These are phyloP conservation scores for Hemiprocne comata DNA, from an alignment of 2,113 vertebrate genomes.

Conservation along the genomic window DNA sequence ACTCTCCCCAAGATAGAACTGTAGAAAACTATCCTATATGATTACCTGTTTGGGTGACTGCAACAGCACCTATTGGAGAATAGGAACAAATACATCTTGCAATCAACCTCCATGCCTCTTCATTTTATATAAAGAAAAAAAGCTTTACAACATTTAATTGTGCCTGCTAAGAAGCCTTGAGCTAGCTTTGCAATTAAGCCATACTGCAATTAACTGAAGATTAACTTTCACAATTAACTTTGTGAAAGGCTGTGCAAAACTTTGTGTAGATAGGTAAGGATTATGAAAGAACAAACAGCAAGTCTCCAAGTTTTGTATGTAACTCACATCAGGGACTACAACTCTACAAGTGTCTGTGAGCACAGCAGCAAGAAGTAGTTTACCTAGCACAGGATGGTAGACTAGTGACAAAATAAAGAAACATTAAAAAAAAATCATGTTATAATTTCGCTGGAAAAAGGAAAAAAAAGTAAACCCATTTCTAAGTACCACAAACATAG, in stretches of 20 bases:
- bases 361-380: neutral
- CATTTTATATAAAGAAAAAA: neutral
- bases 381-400: neutral
- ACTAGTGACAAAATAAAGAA: neutral
- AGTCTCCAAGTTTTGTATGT: neutral
- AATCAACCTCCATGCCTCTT: neutral
- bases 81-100: neutral
- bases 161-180: neutral
- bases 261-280: neutral
- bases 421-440: neutral
- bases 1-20: neutral
- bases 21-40: neutral
- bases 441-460: neutral
- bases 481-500: neutral
- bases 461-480: accelerated
- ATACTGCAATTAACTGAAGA: neutral
- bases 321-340: neutral
- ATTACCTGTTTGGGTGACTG: neutral
- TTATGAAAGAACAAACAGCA: neutral
- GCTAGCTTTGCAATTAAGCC: neutral
- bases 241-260: neutral
- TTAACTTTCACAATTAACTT: too few relatives aligned
- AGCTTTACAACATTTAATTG: neutral
- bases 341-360: neutral
- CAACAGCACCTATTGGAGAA: neutral